phyloP scores from a whole-genome alignment of 2,888 invertebrate species.

The Xestia sexstrigata region DNA sequence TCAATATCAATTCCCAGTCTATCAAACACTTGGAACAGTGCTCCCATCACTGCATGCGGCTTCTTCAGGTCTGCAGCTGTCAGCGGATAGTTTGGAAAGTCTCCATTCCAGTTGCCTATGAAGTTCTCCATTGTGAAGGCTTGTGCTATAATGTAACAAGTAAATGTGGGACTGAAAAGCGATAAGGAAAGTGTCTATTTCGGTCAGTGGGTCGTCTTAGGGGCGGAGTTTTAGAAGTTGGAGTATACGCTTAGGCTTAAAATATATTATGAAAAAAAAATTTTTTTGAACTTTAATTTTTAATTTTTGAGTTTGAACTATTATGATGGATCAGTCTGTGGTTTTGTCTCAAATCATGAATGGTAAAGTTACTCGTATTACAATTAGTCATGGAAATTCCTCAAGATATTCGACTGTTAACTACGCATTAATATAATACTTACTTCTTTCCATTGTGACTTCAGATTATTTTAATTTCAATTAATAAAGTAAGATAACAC shows the following conservation, averaged over 20 bases:
- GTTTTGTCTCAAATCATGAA: neutral
- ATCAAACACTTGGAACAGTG: constrained; percentile 79
- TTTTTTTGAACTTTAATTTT: too few relatives aligned
- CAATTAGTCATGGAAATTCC: neutral
- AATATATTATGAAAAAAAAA: too few relatives aligned
- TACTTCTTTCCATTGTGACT: constrained; percentile 53
- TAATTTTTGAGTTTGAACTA: neutral
- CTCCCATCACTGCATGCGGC: constrained; percentile 81
- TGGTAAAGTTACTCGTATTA: neutral
- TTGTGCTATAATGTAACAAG: constrained; percentile 61
- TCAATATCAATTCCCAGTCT: constrained; percentile 83
- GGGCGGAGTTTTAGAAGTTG: too few relatives aligned
- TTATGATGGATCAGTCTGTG: too few relatives aligned
- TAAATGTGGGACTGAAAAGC: neutral
- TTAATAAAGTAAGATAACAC: neutral
- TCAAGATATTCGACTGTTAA: neutral
- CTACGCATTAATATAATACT: neutral
- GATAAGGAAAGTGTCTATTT: too few relatives aligned
- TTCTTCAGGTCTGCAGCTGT: constrained; percentile 79
- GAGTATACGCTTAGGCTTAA: too few relatives aligned
- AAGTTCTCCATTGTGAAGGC: constrained; percentile 74
- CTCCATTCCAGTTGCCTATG: constrained; percentile 79
- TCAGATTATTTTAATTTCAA: neutral
- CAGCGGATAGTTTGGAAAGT: constrained; percentile 78
- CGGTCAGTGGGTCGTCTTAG: too few relatives aligned